Percentiles rank a stretch among this genome's conserved stretches.
phyloP scores from a whole-genome alignment of 2,113 vertebrate genomes.

The Dascyllus trimaculatus region DNA sequence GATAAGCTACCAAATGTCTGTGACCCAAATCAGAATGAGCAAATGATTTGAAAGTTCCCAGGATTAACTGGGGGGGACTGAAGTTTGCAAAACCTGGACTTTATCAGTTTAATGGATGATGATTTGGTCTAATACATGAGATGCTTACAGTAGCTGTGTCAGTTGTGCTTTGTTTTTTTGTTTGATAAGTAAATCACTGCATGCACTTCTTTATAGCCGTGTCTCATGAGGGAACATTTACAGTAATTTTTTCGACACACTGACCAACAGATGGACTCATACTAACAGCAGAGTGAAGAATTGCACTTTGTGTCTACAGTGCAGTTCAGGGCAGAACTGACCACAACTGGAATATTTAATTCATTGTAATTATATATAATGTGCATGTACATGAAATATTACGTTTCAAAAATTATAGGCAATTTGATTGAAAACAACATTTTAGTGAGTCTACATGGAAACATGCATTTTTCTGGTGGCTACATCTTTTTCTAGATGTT shows the following conservation, averaged over 20 bases:
- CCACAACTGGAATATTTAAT: too few species aligned
- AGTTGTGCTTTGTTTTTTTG: background rate
- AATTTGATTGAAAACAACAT: background rate
- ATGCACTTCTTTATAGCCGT: too few species aligned
- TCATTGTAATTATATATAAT: too few species aligned
- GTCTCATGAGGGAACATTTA: too few species aligned
- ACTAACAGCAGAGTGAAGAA: too few species aligned
- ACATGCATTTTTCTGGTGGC: background rate
- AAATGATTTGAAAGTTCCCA: constrained; percentile 12
- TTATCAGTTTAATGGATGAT: background rate
- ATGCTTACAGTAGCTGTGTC: background rate
- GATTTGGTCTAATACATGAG: background rate
- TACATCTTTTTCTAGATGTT: background rate
- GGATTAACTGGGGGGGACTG: background rate
- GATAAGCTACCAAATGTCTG: background rate
- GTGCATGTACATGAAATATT: background rate
- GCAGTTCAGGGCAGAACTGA: background rate
- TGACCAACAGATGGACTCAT: too few species aligned
- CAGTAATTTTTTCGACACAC: too few species aligned
- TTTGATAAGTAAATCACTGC: too few species aligned
- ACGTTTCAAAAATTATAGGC: background rate
- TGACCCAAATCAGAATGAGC: constrained; percentile 10
- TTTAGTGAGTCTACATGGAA: background rate
- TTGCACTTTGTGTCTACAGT: too few species aligned
- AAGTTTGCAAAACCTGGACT: background rate